These are phyloP conservation scores for Sinelater perroti DNA, from an alignment of 2,888 invertebrate genomes.

Conservation along the genomic window DNA sequence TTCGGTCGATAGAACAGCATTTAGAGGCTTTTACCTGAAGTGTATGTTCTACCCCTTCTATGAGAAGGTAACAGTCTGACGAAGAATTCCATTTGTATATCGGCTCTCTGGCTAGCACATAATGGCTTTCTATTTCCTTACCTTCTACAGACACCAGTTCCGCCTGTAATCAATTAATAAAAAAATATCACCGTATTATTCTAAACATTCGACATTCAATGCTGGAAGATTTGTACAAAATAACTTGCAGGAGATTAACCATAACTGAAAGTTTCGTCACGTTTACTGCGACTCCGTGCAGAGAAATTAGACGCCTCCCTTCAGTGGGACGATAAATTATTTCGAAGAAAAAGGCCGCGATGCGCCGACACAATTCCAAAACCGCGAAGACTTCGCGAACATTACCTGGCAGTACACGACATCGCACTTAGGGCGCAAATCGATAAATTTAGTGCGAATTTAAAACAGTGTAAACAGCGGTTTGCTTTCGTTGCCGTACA, in stretches of 20 bases:
- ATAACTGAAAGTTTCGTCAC: neutral
- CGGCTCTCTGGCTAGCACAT: constrained; percentile 71
- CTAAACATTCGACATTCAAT: neutral
- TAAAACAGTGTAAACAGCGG: constrained; percentile 28
- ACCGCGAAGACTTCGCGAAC: constrained; percentile 20
- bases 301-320: constrained; percentile 2
- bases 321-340: constrained; percentile 10
- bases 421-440: constrained; percentile 34
- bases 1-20: neutral
- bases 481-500: constrained; percentile 1
- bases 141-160: constrained; percentile 75
- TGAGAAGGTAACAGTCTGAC: constrained; percentile 72
- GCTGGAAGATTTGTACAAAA: neutral
- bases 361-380: constrained; percentile 15
- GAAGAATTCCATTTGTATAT: constrained; percentile 74
- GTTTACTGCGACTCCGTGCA: neutral
- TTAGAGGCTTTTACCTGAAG: constrained; percentile 63
- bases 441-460: constrained; percentile 22
- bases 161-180: constrained; percentile 64
- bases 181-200: neutral
- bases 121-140: constrained; percentile 75
- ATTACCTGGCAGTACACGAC: constrained; percentile 36
- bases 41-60: constrained; percentile 71
- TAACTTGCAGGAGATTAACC: constrained; percentile 2
- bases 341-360: constrained; percentile 8